Evolutionary conservation across 2,113 vertebrate species (phyloP), one percentile per base, ranked within the genome.

Genomic region (Cervus canadensis): DNA sequence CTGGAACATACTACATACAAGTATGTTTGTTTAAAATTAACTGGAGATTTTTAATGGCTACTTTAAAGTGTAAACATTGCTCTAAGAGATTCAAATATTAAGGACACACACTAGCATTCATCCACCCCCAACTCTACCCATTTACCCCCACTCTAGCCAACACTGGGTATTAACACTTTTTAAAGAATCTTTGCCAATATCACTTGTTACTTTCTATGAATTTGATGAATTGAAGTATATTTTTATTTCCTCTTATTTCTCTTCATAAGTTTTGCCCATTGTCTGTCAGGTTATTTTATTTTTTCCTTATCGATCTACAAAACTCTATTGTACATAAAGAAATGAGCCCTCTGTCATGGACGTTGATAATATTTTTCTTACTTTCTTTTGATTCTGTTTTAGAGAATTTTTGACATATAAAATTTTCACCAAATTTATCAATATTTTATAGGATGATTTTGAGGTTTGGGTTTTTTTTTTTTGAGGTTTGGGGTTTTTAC

Each of bases 1-100:
- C 56, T 60, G 43, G n/a, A 85, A 67, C 0, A 2, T 13, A 30
- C 59, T 85, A 28, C 0, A 11, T 23, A 26, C 28, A 21, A 87
- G 36, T n/a, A 40, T 81, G 43, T 90, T 84, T 93, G 59, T 88
- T 94, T 92, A 15, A 93, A 92, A 90, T 90, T 16, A 91, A 50
- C 19, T 13, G n/a, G 64, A 89, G 64, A 84, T 62, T 87, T 67
- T 76, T 97, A 16, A 74, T 12, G 62, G 45, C 12, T 88, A 28
- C 54, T 95, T 95, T 43, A 36, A 95, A 67, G 50, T n/a, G 26
- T 57, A 19, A 45, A 57, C 1, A 30, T 83, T 78, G 28, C n/a
- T 33, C 25, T 36, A 43, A 87, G 78, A 78, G 30, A 79, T 23
- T 60, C 50, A 30, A 67, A 12, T 30, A 87, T 17, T n/a, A 81